Evolutionary conservation across 2,888 invertebrate species (phyloP).

Genomic region (Aleiodes testaceus): DNA sequence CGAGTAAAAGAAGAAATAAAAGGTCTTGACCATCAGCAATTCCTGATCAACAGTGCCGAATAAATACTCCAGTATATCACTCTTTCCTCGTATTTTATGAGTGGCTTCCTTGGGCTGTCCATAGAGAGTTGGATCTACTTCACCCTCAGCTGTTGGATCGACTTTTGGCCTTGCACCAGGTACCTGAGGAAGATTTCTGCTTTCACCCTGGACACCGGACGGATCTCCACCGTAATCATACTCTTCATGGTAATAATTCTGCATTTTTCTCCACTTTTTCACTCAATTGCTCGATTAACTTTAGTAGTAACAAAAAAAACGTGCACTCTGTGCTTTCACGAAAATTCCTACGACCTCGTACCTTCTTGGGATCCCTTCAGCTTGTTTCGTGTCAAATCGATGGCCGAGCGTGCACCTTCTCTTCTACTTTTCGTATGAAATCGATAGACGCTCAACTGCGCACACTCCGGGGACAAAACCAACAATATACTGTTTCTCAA

Average conservation of each 20-base stretch:
- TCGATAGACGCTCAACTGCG: conserved; percentile 66
- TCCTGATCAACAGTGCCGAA: conserved; percentile 91
- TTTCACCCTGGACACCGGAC: conserved; percentile 46
- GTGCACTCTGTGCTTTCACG: not conserved
- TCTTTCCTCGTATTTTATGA: conserved; percentile 90
- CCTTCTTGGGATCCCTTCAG: conserved; percentile 61
- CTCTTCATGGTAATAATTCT: conserved; percentile 66
- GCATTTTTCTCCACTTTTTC: conserved; percentile 54
- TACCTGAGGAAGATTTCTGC: conserved; percentile 58
- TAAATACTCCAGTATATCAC: conserved; percentile 87
- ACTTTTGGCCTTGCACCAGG: conserved; percentile 81
- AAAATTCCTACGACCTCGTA: conserved; percentile 45
- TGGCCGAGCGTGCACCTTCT: conserved; percentile 64
- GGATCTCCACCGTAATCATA: conserved; percentile 58
- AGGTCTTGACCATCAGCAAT: conserved; percentile 94
- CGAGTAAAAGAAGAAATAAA: conserved; percentile 99
- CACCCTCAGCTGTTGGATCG: conserved; percentile 87
- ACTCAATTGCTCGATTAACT: not conserved
- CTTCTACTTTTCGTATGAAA: conserved; percentile 58
- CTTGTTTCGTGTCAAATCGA: conserved; percentile 62
- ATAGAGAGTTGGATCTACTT: conserved; percentile 88
- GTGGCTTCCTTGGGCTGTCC: conserved; percentile 91
- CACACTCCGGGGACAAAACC: conserved; percentile 47
- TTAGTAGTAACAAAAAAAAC: not conserved
- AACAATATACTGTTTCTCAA: conserved; percentile 6